Evolutionary conservation across 1,140 invertebrate species (phyloP).

Genomic region (Gyrodactylus bullatarudis): DNA sequence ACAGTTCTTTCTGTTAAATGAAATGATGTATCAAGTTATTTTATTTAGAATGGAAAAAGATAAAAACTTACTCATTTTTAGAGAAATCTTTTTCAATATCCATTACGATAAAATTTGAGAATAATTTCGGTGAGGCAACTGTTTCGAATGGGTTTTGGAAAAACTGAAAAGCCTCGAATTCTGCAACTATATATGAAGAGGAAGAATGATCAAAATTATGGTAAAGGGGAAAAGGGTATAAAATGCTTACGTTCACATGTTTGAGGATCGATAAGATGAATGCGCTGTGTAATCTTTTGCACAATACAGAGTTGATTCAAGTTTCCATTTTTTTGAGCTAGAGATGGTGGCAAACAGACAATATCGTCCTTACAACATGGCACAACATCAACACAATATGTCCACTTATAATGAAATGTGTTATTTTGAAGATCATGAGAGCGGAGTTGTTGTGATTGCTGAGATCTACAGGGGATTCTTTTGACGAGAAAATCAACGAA

Average conservation of each 20-base stretch:
- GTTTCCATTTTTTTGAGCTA: conserved; percentile 56
- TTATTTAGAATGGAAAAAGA: not conserved
- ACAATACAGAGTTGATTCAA: conserved; percentile 62
- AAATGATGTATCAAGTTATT: not conserved
- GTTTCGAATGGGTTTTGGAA: not conserved
- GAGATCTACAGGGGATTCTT: conserved; percentile 28
- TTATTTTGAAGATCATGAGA: conserved; percentile 91
- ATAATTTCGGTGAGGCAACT: not conserved
- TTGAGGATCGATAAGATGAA: conserved; percentile 67
- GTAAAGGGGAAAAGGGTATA: too few relatives aligned
- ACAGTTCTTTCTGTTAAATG: not conserved
- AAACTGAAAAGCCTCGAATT: not conserved
- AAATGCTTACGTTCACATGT: conserved; percentile 33
- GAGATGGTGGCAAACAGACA: conserved; percentile 52
- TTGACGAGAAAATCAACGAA: conserved; percentile 54
- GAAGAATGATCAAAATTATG: not conserved
- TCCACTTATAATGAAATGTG: conserved; percentile 64
- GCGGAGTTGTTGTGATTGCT: conserved; percentile 65
- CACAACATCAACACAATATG: conserved; percentile 56
- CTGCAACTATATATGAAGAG: not conserved
- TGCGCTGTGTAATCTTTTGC: conserved; percentile 44
- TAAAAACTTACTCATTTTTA: not conserved
- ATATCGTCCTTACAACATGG: conserved; percentile 77
- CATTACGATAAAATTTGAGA: not conserved
- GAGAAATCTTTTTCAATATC: not conserved